phyloP scores from a whole-genome alignment of 2,888 invertebrate species.

The Leucoma salicis region DNA sequence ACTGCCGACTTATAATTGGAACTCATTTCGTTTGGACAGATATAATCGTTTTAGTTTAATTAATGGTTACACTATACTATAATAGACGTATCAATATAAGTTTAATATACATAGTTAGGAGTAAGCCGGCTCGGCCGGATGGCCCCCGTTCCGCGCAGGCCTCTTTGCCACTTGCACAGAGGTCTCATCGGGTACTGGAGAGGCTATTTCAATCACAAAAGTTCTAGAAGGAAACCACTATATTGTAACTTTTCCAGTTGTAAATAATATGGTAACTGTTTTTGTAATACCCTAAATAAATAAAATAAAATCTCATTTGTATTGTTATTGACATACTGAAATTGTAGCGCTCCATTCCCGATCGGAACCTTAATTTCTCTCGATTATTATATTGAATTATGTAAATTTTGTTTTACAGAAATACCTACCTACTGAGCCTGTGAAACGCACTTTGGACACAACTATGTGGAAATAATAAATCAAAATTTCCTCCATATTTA shows the following conservation, averaged over 20 bases:
- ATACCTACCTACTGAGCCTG: conserved; percentile 74
- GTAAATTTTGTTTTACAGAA: conserved; percentile 80
- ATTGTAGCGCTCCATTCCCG: conserved; percentile 80
- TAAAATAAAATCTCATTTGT: conserved; percentile 74
- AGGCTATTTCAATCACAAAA: conserved; percentile 91
- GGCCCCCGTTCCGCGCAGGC: conserved; percentile 83
- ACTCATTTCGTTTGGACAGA: conserved; percentile 76
- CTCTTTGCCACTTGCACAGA: conserved; percentile 85
- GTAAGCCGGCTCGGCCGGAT: conserved; percentile 81
- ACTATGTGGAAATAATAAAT: conserved; percentile 82
- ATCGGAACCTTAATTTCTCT: conserved; percentile 79
- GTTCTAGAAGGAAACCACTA: conserved; percentile 85
- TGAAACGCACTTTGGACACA: conserved; percentile 80
- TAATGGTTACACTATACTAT: conserved; percentile 78
- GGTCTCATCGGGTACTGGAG: conserved; percentile 91
- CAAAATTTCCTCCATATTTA: conserved; percentile 78
- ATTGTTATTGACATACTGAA: conserved; percentile 73
- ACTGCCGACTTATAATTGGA: conserved; percentile 77
- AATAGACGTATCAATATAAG: conserved; percentile 78
- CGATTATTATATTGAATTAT: conserved; percentile 65
- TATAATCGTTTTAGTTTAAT: conserved; percentile 80
- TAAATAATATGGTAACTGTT: conserved; percentile 83
- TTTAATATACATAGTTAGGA: conserved; percentile 80
- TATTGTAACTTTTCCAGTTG: conserved; percentile 81
- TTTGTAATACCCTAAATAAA: conserved; percentile 82